Base-by-base conservation (phyloP, 2,797 vertebrate genomes). In the Okamejei kenojei region DNA sequence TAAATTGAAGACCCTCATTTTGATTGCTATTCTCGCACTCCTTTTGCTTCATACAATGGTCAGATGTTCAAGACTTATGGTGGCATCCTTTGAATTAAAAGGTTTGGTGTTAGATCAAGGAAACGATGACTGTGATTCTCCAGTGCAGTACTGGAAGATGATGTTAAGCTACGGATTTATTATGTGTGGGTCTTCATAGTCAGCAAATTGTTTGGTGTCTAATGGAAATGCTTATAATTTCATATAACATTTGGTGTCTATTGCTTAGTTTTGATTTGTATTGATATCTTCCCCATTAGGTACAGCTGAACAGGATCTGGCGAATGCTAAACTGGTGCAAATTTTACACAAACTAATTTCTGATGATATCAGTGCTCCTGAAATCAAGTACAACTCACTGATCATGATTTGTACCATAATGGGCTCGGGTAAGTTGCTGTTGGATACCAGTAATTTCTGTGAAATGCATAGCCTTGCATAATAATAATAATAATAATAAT, bases 341-440 rank as follows among this genome's bases (percentile, higher is more conserved):
- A 98, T 99, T 95, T 97, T 99, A n/a, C 98, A 99, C 95, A 98
- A 97, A 96, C 96, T 99, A 94, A 96, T 99, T 95, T 98, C 97
- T 9, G 98, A 99, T 0, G 99, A 99, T 94, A 97, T 96, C 94
- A 99, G 98, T 0, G 98, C 99, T 54, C 99, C 99, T 26, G 99
- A 99, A 96, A 99, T 99, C 94, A 99, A 99, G 94, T 99, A 99
- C 94, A 99, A 99, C 96, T 99, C 99, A 91, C 99, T 99, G 98
- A 98, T 99, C 94, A 96, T 99, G 95, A 97, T 98, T 96, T 99
- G 98, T 95, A 97, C 98, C 3, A 96, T 99, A 93, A 97, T 98
- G 98, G 97, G 97, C 93, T 99, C 99, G 95, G 98, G 99, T 99
- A 94, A 96, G 97, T 95, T 58, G 17, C 63, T 88, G 19, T 17